Percentiles rank a stretch among this genome's conserved stretches.
These are phyloP conservation scores for Tinea pellionella DNA, from an alignment of 2,888 invertebrate species.

Conservation along the genomic window DNA sequence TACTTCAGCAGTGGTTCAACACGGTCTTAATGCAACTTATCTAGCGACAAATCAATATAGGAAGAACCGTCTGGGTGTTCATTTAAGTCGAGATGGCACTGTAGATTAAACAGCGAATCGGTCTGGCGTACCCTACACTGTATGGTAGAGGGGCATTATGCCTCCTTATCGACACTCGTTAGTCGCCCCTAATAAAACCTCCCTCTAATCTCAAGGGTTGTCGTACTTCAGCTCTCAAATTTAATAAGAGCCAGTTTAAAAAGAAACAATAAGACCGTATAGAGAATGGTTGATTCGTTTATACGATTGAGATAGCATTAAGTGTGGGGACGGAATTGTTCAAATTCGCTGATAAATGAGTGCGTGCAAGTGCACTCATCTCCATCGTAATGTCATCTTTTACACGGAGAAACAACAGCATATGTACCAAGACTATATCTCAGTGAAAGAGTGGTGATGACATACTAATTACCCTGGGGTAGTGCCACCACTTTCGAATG, in stretches of 20 bases:
- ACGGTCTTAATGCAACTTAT: constrained; percentile 29
- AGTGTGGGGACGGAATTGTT: constrained; percentile 10
- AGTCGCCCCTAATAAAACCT: constrained; percentile 64
- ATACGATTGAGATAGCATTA: constrained; percentile 15
- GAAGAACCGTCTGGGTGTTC: constrained; percentile 49
- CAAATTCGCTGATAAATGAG: not conserved
- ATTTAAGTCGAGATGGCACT: constrained; percentile 62
- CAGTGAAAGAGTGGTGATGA: no score
- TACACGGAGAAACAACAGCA: no score
- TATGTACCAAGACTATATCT: no score
- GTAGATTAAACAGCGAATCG: constrained; percentile 54
- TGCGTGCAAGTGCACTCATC: no score
- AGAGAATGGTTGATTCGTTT: constrained; percentile 14
- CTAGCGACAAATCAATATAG: constrained; percentile 39
- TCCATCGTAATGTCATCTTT: no score
- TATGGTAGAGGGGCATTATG: constrained; percentile 47
- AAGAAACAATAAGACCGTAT: constrained; percentile 42
- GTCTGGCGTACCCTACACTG: constrained; percentile 28
- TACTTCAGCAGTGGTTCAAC: constrained; percentile 50
- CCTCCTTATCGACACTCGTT: constrained; percentile 64
- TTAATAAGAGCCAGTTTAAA: constrained; percentile 63
- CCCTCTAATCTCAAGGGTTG: constrained; percentile 57
- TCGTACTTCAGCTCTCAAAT: constrained; percentile 49
- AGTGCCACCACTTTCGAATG: no score
- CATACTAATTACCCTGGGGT: no score